phyloP scores from a whole-genome alignment of 2,113 vertebrate species.

The Thomomys bottae region DNA sequence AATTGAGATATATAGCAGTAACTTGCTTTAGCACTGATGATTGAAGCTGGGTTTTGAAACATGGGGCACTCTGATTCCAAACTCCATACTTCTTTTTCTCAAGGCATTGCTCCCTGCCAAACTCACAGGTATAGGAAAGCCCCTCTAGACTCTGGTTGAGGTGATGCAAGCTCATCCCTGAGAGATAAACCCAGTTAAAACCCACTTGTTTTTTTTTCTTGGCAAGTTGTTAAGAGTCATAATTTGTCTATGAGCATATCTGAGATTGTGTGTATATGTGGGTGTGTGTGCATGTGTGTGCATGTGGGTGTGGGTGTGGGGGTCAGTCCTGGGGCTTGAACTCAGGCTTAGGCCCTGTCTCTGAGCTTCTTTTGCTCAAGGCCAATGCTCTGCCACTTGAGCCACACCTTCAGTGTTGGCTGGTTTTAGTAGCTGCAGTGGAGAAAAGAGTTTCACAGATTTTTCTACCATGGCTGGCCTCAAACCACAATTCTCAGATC shows the following conservation, averaged over 20 bases:
- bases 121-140: not conserved
- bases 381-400: too few relatives aligned
- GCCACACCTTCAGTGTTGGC: too few relatives aligned
- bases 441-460: too few relatives aligned
- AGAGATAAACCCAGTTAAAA: not conserved
- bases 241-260: not conserved
- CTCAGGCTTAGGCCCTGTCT: too few relatives aligned
- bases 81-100: rapidly evolving
- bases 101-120: not conserved
- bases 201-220: not conserved
- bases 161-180: not conserved
- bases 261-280: not conserved
- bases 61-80: not conserved
- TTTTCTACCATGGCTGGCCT: too few relatives aligned
- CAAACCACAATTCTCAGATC: too few relatives aligned
- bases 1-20: not conserved
- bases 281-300: too few relatives aligned
- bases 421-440: too few relatives aligned
- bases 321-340: too few relatives aligned
- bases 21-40: not conserved
- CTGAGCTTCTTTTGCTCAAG: too few relatives aligned
- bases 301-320: too few relatives aligned
- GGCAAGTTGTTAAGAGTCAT: not conserved
- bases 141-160: rapidly evolving
- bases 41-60: not conserved